Evolutionary conservation across 1,140 invertebrate genomes (phyloP), one percentile per base, ranked within the genome.

Genomic region (Batillaria attramentaria): DNA sequence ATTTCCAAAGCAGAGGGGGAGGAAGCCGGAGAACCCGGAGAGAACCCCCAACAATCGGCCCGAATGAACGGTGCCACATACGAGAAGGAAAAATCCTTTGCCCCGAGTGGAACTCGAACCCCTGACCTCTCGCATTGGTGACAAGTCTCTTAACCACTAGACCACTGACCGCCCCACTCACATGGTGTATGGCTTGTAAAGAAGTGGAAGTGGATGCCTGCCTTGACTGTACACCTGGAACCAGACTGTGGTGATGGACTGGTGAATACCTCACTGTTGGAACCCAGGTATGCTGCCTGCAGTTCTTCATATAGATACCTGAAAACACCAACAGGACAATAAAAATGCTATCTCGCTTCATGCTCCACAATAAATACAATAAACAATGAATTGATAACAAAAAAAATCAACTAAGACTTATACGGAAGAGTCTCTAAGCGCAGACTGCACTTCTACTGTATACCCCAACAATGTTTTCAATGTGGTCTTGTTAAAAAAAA

Each of bases 161-260:
- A n/a, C n/a, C n/a, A n/a, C n/a, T n/a, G n/a, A n/a, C n/a, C n/a
- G n/a, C n/a, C n/a, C 79, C 77, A 85, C 87, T 87, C 87, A 91
- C 97, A 99, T 65, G 97, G 97, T 54, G 95, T 94, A 87, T 97
- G 95, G 82, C 95, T 97, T 35, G 95, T 94, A 86, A 95, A 97
- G 86, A 98, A 95, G 90, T 97, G 95, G 91, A 97, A 97, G 24
- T 93, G 92, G 65, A 96, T 87, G 18, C 91, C 90, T n/a, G 91
- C 72, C 81, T 93, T 94, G 0, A 96, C 8, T 1, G 37, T n/a
- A 84, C 89, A 88, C 37, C 31, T 66, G 65, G 81, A 66, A 54
- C 66, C 39, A 24, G 18, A 65, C 28, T 75, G 24, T 50, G 57
- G 20, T 41, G 78, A 50, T n/a, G 84, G 73, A 33, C 72, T 4